Conservation (phyloP, 1,140 invertebrate species). For the Musca vetustissima region DNA sequence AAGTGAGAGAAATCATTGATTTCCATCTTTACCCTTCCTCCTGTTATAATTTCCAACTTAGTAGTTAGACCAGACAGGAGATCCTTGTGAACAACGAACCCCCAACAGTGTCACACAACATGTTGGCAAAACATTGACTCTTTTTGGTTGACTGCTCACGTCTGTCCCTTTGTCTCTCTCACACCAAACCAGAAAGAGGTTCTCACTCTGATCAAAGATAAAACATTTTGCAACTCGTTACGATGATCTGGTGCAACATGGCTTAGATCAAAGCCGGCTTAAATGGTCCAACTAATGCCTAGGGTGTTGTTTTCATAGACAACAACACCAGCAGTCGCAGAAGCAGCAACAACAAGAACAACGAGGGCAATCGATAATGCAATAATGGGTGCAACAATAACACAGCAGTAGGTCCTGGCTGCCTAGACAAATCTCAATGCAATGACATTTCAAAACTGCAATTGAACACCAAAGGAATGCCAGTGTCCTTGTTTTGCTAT, state of each 20-base stretch:
- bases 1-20: background rate
- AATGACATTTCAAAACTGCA: background rate
- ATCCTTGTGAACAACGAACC: background rate
- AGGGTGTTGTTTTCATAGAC: background rate
- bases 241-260: background rate
- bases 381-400: background rate
- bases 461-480: no score
- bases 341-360: background rate
- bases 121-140: constrained; percentile 3
- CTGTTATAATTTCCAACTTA: no score
- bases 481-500: background rate
- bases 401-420: constrained; percentile 1
- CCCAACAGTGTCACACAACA: background rate
- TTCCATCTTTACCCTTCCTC: background rate
- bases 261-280: background rate
- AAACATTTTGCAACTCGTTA: constrained; percentile 5
- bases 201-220: background rate
- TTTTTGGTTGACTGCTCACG: no score
- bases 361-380: no score
- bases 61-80: background rate
- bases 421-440: background rate
- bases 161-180: no score
- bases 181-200: no score
- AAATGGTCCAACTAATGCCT: background rate
- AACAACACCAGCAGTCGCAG: background rate